phyloP scores from a whole-genome alignment of 2,797 vertebrate genomes.

The Linurgus olivaceus region DNA sequence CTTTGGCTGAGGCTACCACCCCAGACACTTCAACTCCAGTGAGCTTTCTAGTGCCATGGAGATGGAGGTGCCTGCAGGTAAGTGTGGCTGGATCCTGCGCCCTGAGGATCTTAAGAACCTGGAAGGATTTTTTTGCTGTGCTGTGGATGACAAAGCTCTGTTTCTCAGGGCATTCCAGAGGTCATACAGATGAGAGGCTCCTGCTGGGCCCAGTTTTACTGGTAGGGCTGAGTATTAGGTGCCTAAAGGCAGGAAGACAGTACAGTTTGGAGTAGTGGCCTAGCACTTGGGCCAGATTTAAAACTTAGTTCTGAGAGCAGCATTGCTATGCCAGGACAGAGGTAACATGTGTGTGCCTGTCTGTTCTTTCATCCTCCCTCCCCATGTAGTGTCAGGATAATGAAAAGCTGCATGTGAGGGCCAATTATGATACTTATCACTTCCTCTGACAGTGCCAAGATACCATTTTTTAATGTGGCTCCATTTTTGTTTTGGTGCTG shows the following conservation, averaged over 20 bases:
- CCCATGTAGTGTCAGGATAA: background rate
- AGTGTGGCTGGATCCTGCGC: background rate
- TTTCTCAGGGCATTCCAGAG: background rate
- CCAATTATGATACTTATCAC: constrained; percentile 40
- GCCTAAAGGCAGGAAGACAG: background rate
- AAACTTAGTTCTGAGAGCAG: background rate
- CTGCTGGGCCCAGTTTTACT: background rate
- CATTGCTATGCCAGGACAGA: background rate
- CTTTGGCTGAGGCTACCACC: constrained; percentile 69
- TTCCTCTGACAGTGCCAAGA: constrained; percentile 37
- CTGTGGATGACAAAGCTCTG: background rate
- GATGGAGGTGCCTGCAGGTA: background rate
- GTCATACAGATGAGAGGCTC: background rate
- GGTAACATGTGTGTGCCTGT: constrained; percentile 18
- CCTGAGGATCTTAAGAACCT: background rate
- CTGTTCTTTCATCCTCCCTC: constrained; percentile 40
- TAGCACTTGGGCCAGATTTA: background rate
- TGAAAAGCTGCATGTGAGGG: constrained; percentile 34
- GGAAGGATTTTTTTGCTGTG: background rate
- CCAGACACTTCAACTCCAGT: constrained; percentile 77
- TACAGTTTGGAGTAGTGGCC: background rate
- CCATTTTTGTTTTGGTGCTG: constrained; percentile 31
- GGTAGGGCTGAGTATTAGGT: background rate
- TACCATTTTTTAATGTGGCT: constrained; percentile 41
- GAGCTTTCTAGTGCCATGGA: constrained; percentile 75